Base-by-base conservation (phyloP, 2,797 vertebrate genomes). In the Periparus ater region DNA sequence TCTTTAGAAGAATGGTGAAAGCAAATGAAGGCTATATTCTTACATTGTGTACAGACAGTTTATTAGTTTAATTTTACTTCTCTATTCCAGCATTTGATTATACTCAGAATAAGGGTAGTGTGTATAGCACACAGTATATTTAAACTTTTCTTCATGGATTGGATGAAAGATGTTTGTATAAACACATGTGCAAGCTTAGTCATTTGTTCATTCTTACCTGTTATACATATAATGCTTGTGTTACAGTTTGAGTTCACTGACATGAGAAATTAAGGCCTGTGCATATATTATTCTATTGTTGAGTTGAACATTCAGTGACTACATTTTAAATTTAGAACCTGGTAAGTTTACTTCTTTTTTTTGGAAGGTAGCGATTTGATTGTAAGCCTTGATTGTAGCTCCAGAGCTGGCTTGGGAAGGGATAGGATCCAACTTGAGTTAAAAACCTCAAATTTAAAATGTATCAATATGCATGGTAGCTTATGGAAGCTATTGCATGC, bases 401-500 rank as follows among this genome's bases (percentile, higher is more conserved):
- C 40, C 57, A 42, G 38, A 81, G 27, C 48, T 68, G 19, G 6
- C 54, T 66, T 66, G 67, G 51, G 47, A 86, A 72, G 16, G 19
- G 32, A 11, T 38, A 86, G 51, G 30, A 58, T 36, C 45, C 83
- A 51, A 44, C 15, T 42, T 40, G 40, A 91, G 45, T 42, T 79
- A 57, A 77, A 76, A 91, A 25, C 20, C 23, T 89, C 9, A 85
- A 8, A 82, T 88, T 91, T 70, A 68, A 76, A 79, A 48, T 54
- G 25, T 87, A 22, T 61, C 89, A 42, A 27, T 82, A 50, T 71
- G 40, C 60, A 38, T 53, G 58, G 40, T 36, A 78, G 68, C 44
- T 72, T 83, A 75, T 91, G 45, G 82, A 94, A 95, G 58, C 32
- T 71, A 61, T 72, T 92, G 91, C 29, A 57, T 84, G 23, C 81